Percentiles rank a stretch among this genome's conserved stretches.
Conservation (phyloP, 1,140 invertebrate genomes). For the Drosophila fuyamai region DNA sequence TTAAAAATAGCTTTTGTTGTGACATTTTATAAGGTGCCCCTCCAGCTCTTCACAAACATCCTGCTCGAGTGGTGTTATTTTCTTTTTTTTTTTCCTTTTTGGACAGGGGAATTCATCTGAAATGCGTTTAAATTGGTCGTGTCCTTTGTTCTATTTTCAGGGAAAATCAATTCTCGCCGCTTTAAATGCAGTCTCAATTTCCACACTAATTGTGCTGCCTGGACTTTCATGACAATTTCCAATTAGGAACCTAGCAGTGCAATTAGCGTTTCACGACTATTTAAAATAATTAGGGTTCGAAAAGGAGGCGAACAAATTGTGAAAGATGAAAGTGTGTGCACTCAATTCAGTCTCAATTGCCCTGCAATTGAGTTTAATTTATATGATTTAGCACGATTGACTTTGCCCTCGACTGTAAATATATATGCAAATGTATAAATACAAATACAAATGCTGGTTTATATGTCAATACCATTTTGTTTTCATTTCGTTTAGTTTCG, state of each 20-base stretch:
- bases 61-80: conserved; percentile 11
- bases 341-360: conserved; percentile 8
- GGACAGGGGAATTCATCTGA: conserved; percentile 14
- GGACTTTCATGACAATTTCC: neutral
- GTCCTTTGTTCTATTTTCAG: conserved; percentile 57
- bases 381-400: neutral
- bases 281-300: neutral
- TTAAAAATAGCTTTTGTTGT: conserved; percentile 78
- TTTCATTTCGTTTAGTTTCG: conserved; percentile 5
- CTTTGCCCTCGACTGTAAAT: neutral
- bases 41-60: neutral
- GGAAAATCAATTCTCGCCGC: conserved; percentile 58
- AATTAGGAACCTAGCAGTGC: conserved; percentile 3
- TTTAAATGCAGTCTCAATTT: neutral
- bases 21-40: conserved; percentile 53
- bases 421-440: neutral
- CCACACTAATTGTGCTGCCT: neutral
- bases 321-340: neutral
- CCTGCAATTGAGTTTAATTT: conserved; percentile 27
- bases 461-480: conserved; percentile 9
- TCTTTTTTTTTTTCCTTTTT: neutral
- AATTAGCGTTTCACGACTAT: neutral
- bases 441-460: conserved; percentile 3
- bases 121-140: conserved; percentile 15
- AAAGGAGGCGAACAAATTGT: neutral